Evolutionary conservation across 2,888 invertebrate genomes (phyloP), one percentile per base, ranked within the genome.

Genomic region (Meteorus cinctellus): DNA sequence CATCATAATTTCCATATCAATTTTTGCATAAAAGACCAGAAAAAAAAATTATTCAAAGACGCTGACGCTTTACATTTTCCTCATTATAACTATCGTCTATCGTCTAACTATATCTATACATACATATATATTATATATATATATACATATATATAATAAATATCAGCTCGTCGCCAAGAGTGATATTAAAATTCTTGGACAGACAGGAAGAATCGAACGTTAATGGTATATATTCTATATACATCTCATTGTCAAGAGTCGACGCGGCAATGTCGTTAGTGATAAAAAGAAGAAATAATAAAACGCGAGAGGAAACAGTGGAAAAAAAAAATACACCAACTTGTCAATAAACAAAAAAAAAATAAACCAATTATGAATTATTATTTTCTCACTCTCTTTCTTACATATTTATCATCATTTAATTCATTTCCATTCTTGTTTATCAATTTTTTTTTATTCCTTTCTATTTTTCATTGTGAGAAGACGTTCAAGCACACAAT

Each of bases 171-270:
- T 74, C 45, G 60, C 29, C 62, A 12, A 16, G 34, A 68, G 74
- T 62, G 24, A 74, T 68, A 74, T 74, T 74, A 69, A 68, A 69
- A 68, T 67, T 67, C 67, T 60, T 60, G 74, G 74, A 74, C 67
- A 68, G 62, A 68, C 34, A 27, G 55, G 68, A 74, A 48, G 48
- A 74, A 74, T 74, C 62, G 74, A 74, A 74, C 68, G 65, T 19
- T 74, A 68, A 74, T 74, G 74, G 68, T 65, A 51, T 63, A 16
- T n/a, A n/a, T 19, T 14, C 34, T 63, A 12, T 60, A n/a, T 63
- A 34, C n/a, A 63, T n/a, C 19, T 36, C 12, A 65, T 65, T 65
- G 55, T 55, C 68, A 60, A 74, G 62, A 27, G 59, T 41, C 12
- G 16, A 69, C 59, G 12, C 41, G 66, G 16, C 73, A 68, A 41